These are phyloP conservation scores for Panthera leo DNA, from an alignment of 2,113 vertebrate genomes.

Conservation along the genomic window DNA sequence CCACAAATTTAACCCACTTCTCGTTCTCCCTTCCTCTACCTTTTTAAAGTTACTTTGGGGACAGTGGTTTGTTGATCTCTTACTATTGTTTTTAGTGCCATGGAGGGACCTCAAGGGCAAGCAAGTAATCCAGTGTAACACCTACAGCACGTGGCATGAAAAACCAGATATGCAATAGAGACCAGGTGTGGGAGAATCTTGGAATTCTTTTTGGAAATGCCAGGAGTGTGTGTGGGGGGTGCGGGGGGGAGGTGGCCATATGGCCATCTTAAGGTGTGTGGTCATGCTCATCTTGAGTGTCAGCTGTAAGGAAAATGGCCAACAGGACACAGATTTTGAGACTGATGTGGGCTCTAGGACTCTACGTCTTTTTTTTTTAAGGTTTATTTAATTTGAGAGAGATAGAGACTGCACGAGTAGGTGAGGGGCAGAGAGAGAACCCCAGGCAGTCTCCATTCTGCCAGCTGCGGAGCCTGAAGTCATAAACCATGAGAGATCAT, in stretches of 20 bases:
- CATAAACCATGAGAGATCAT: too few relatives aligned
- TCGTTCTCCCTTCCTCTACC: neutral
- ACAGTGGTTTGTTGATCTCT: neutral
- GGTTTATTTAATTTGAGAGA: too few relatives aligned
- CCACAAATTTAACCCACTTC: neutral
- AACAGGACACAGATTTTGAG: constrained; percentile 42
- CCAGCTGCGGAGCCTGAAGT: too few relatives aligned
- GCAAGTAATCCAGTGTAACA: neutral
- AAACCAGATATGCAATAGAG: neutral
- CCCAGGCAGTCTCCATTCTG: too few relatives aligned
- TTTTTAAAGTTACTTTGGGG: neutral
- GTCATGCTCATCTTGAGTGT: constrained; percentile 39
- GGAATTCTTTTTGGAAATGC: neutral
- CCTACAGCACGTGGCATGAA: neutral
- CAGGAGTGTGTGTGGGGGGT: too few relatives aligned
- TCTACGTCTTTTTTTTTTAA: too few relatives aligned
- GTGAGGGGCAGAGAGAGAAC: too few relatives aligned
- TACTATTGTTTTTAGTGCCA: neutral
- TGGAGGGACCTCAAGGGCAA: neutral
- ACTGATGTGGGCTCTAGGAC: neutral
- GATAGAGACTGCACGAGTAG: too few relatives aligned
- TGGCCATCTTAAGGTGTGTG: constrained; percentile 17
- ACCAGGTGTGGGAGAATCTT: too few relatives aligned
- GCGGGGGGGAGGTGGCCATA: fast-evolving
- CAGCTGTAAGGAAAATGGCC: constrained; percentile 31